Evolutionary conservation across 2,113 vertebrate genomes (phyloP).

Genomic region (Zeus faber): DNA sequence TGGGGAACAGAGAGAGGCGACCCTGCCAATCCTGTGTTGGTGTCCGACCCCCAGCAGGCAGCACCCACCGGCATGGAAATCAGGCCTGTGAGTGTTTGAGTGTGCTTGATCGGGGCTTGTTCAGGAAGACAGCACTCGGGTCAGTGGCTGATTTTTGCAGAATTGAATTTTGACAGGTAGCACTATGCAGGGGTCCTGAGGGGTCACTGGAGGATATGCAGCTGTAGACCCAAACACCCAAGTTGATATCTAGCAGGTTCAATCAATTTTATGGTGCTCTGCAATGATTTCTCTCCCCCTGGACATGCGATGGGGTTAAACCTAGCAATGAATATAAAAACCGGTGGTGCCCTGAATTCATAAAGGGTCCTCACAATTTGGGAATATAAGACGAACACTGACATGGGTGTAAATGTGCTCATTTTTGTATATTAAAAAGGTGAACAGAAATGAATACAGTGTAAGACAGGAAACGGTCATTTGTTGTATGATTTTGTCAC

Average conservation of each 20-base stretch:
- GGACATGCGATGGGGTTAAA: slow-evolving; percentile 47
- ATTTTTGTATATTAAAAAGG: too few species aligned
- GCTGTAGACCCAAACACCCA: slow-evolving; percentile 48
- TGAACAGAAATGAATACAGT: slow-evolving; percentile 24
- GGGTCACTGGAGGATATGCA: slow-evolving; percentile 61
- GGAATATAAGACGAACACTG: slow-evolving; percentile 8
- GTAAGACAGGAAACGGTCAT: too few species aligned
- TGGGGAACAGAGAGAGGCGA: slow-evolving; percentile 74
- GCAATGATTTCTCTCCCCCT: slow-evolving; percentile 52
- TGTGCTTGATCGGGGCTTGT: slow-evolving; percentile 52
- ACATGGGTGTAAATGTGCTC: not conserved
- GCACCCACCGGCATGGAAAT: slow-evolving; percentile 50
- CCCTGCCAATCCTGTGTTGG: slow-evolving; percentile 71
- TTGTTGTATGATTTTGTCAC: too few species aligned
- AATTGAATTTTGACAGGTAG: slow-evolving; percentile 69
- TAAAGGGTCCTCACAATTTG: slow-evolving; percentile 12
- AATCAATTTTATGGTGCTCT: slow-evolving; percentile 64
- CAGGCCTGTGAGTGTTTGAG: slow-evolving; percentile 38
- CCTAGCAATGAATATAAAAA: slow-evolving; percentile 60
- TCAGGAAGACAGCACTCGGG: slow-evolving; percentile 41
- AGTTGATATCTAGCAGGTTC: slow-evolving; percentile 57
- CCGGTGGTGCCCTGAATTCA: slow-evolving; percentile 22
- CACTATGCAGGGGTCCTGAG: slow-evolving; percentile 54
- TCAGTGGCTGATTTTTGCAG: slow-evolving; percentile 43
- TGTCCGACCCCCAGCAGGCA: slow-evolving; percentile 80